Conservation (phyloP, 2,797 vertebrate genomes). For the Capromys pilorides region DNA sequence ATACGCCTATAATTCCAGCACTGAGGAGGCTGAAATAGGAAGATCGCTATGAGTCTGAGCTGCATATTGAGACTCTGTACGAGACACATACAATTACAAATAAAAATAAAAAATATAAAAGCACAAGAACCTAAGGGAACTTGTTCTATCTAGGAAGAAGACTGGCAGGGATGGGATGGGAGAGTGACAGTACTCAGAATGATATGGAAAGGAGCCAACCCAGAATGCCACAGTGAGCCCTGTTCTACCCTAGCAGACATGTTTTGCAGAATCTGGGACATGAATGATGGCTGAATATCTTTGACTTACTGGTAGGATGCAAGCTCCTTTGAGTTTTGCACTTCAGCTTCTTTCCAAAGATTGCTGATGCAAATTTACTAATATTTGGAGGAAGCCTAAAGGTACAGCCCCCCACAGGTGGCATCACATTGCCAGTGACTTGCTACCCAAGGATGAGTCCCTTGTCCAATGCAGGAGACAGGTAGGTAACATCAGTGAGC, state of each 20-base stretch:
- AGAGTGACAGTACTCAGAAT: neutral
- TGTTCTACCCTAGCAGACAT: accelerated
- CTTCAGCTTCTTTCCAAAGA: neutral
- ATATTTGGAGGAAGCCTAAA: neutral
- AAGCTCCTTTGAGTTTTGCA: neutral
- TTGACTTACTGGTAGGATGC: neutral
- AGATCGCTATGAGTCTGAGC: too few relatives aligned
- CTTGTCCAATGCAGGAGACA: neutral
- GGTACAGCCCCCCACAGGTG: neutral
- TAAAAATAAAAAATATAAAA: neutral
- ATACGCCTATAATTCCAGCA: too few relatives aligned
- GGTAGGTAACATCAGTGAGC: neutral
- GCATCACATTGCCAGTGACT: neutral
- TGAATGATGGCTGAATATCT: too few relatives aligned
- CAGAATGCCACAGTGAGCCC: neutral
- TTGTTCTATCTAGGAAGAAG: neutral
- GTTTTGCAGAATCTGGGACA: neutral
- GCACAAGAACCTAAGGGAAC: neutral
- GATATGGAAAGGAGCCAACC: neutral
- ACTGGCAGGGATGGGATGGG: neutral
- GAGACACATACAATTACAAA: too few relatives aligned
- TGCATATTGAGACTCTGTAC: too few relatives aligned
- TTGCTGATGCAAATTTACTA: neutral
- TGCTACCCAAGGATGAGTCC: neutral
- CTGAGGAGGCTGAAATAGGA: too few relatives aligned